Evolutionary conservation across 2,888 invertebrate species (phyloP).

Genomic region (Seira sanloemensis): DNA sequence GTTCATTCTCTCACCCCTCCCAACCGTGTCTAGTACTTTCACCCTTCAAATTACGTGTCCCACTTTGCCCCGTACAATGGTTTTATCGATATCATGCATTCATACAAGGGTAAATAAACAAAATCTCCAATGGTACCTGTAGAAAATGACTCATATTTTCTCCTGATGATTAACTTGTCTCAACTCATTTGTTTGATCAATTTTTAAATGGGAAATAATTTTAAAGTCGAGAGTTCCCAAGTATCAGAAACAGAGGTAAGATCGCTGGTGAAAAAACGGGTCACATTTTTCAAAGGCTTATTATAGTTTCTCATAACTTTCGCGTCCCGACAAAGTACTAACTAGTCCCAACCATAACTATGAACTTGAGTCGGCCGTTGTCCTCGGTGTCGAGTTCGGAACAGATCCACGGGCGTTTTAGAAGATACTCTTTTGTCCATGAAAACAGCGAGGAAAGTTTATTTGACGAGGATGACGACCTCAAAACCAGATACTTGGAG

Average conservation of each 20-base stretch:
- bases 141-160: neutral
- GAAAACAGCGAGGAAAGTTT: neutral
- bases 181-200: neutral
- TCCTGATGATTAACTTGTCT: too few relatives aligned
- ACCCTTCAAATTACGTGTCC: neutral
- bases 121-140: conserved; percentile 8
- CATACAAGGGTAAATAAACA: neutral
- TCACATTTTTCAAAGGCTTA: too few relatives aligned
- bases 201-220: too few relatives aligned
- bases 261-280: too few relatives aligned
- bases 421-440: conserved; percentile 21
- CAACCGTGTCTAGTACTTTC: neutral
- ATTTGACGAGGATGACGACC: conserved; percentile 52
- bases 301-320: too few relatives aligned
- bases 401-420: neutral
- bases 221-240: too few relatives aligned
- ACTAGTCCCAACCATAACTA: too few relatives aligned
- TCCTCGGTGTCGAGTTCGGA: neutral
- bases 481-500: conserved; percentile 48
- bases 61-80: neutral
- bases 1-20: neutral
- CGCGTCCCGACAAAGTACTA: too few relatives aligned
- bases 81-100: neutral
- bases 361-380: neutral
- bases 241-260: too few relatives aligned